These are phyloP conservation scores for Alectura lathami DNA, from an alignment of 2,113 vertebrate genomes.

Conservation along the genomic window DNA sequence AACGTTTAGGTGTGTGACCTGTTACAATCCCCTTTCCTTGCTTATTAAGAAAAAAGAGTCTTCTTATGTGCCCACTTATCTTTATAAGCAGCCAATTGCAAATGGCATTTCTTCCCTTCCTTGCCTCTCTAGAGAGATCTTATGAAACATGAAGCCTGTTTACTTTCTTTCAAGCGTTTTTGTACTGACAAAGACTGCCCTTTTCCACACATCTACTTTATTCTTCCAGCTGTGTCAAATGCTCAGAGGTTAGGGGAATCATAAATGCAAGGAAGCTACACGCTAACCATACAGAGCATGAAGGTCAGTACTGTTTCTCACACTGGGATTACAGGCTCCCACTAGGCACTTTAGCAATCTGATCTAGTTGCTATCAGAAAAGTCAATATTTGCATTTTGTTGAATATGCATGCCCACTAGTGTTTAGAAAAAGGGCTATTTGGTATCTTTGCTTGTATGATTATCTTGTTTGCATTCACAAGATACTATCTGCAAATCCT, in stretches of 20 bases:
- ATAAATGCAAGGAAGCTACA: conserved; percentile 59
- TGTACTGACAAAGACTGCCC: conserved; percentile 17
- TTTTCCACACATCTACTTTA: conserved; percentile 63
- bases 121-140: conserved; percentile 33
- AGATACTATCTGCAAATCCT: conserved; percentile 73
- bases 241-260: conserved; percentile 62
- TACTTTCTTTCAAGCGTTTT: conserved; percentile 54
- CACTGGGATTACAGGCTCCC: conserved; percentile 51
- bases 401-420: conserved; percentile 80
- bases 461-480: conserved; percentile 77
- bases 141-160: conserved; percentile 38
- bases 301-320: conserved; percentile 59
- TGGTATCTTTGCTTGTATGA: conserved; percentile 69
- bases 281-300: neutral
- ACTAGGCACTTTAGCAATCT: conserved; percentile 66
- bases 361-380: conserved; percentile 74
- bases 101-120: conserved; percentile 15
- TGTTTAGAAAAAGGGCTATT: conserved; percentile 70
- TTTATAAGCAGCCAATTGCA: conserved; percentile 34
- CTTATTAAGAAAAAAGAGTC: neutral
- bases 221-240: conserved; percentile 43
- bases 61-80: neutral
- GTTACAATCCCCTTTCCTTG: neutral
- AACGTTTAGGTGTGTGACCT: neutral
- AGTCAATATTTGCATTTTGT: conserved; percentile 85